These are phyloP conservation scores for Odontamblyopus rebecca DNA, from an alignment of 2,797 vertebrate genomes.

Conservation along the genomic window DNA sequence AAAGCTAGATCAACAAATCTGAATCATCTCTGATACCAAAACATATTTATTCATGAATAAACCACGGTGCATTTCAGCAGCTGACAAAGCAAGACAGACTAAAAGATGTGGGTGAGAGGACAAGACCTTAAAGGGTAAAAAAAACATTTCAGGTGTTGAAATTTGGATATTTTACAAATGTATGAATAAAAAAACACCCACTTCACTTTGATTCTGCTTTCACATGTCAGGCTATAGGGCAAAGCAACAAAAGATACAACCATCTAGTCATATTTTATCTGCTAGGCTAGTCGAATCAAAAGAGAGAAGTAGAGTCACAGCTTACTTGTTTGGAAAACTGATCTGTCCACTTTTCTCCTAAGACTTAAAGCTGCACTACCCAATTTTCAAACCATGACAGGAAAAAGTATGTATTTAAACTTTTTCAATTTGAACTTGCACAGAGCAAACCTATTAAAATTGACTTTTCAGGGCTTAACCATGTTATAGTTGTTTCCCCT, in stretches of 20 bases:
- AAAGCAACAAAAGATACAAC: neutral
- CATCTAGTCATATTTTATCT: neutral
- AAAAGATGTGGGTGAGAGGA: constrained; percentile 4
- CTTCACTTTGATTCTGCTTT: neutral
- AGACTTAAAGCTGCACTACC: neutral
- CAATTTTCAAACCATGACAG: too few relatives aligned
- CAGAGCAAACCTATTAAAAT: too few relatives aligned
- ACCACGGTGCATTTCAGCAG: constrained; percentile 54
- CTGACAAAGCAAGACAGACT: constrained; percentile 42
- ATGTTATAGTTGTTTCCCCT: too few relatives aligned
- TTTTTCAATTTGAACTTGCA: too few relatives aligned
- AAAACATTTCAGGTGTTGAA: neutral
- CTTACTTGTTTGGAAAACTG: neutral
- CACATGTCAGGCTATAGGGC: neutral
- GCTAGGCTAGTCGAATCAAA: neutral
- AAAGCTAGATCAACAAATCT: constrained; percentile 58
- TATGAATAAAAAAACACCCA: neutral
- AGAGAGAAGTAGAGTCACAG: neutral
- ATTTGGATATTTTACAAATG: neutral
- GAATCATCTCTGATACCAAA: constrained; percentile 52
- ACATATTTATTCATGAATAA: constrained; percentile 60
- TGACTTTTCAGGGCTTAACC: too few relatives aligned
- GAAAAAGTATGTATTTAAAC: too few relatives aligned
- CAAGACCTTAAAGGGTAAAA: neutral
- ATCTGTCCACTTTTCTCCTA: neutral